Evolutionary conservation across 64 coral and sea anemone genomes (phyloP).

Genomic region (Anthopleura sola): DNA sequence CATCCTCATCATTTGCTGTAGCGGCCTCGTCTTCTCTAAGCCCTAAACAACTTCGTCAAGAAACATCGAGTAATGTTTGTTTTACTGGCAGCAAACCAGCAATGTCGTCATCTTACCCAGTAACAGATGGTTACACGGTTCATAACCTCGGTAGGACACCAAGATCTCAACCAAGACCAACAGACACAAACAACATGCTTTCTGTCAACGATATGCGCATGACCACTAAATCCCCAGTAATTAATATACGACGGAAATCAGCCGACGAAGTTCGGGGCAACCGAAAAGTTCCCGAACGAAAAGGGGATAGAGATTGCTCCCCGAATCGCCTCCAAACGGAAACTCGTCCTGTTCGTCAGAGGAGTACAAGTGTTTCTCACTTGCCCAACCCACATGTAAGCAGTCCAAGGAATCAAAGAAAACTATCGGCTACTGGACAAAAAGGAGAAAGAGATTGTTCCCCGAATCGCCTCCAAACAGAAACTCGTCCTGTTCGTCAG

Average conservation of each 20-base stretch:
- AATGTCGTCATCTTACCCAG: background rate
- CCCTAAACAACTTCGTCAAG: background rate
- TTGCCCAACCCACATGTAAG: background rate
- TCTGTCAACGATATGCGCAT: slow-evolving; percentile 16
- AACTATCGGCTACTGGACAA: background rate
- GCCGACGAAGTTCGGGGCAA: background rate
- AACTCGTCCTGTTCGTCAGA: background rate
- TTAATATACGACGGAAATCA: slow-evolving; percentile 1
- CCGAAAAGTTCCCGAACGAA: background rate
- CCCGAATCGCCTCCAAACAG: background rate
- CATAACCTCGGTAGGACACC: background rate
- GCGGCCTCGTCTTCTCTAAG: background rate
- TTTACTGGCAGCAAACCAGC: background rate
- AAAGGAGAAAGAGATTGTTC: background rate
- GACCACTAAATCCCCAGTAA: background rate
- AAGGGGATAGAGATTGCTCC: background rate
- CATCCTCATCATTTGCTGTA: background rate
- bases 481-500: background rate
- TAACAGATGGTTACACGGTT: background rate
- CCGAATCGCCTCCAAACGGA: background rate
- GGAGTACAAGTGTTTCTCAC: background rate
- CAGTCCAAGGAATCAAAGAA: background rate
- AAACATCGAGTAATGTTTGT: background rate
- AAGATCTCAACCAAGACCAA: background rate
- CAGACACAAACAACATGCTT: background rate